A percentile compares a stretch with the other conserved stretches of the same genome.
phyloP scores from a whole-genome alignment of 2,888 invertebrate genomes.

The Chymomyza fuscimana region DNA sequence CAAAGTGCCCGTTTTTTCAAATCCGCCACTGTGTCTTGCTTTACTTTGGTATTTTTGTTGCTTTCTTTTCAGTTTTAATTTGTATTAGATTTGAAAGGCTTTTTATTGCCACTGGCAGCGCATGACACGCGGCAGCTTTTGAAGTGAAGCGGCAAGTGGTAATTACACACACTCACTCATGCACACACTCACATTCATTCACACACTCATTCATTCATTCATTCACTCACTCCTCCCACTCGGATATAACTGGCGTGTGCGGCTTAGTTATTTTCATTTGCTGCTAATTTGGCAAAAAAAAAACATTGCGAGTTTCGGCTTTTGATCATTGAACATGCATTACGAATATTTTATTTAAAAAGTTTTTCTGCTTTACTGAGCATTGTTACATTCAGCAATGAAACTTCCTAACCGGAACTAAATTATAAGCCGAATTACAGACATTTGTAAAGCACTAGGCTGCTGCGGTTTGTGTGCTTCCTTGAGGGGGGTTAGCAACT shows the following conservation, averaged over 20 bases:
- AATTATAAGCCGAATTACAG: neutral
- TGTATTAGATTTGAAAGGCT: constrained; percentile 12
- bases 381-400: neutral
- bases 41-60: neutral
- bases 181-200: neutral
- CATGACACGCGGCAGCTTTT: constrained; percentile 13
- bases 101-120: constrained; percentile 20
- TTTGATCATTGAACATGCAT: neutral
- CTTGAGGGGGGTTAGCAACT: neutral
- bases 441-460: too few relatives aligned
- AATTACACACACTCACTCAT: constrained; percentile 23
- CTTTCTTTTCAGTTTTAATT: constrained; percentile 7
- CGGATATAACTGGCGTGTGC: neutral
- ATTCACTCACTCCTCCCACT: neutral
- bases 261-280: neutral
- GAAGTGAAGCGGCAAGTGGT: neutral
- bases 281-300: neutral
- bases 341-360: neutral
- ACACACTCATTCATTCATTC: neutral
- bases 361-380: neutral
- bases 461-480: neutral
- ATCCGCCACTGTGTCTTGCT: neutral
- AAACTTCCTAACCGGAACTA: neutral
- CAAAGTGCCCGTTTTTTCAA: too few relatives aligned
- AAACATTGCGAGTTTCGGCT: neutral